phyloP scores from a whole-genome alignment of 2,113 vertebrate genomes.

The Cyphomyrus discorhynchus region DNA sequence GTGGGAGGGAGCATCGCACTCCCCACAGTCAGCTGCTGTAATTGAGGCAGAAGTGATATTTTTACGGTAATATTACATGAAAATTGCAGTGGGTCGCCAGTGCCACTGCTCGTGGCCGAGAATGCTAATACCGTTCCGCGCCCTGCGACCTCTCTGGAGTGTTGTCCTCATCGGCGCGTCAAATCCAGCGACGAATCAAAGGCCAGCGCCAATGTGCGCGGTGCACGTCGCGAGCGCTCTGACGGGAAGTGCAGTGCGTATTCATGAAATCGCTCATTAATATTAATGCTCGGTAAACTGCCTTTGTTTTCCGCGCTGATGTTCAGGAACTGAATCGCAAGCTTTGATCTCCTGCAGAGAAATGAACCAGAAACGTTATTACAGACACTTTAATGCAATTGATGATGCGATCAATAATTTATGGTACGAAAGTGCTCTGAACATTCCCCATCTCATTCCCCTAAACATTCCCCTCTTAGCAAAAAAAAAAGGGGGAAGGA shows the following conservation, averaged over 20 bases:
- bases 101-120: background rate
- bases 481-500: background rate
- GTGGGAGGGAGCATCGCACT: background rate
- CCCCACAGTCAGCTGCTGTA: background rate
- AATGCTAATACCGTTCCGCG: background rate
- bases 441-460: conserved; percentile 3
- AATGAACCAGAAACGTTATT: conserved; percentile 19
- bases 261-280: conserved; percentile 29
- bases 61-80: background rate
- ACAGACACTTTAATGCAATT: conserved; percentile 17
- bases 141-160: background rate
- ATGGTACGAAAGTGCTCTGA: conserved; percentile 25
- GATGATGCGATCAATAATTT: conserved; percentile 31
- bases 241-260: conserved; percentile 9
- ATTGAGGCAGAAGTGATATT: conserved; percentile 19
- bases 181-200: background rate
- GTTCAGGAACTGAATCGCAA: conserved; percentile 16
- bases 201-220: background rate
- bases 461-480: background rate
- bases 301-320: conserved; percentile 29
- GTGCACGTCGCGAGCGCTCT: background rate
- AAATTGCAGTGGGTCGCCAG: background rate
- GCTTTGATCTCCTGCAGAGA: conserved; percentile 33
- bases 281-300: conserved; percentile 33
- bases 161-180: background rate